These are phyloP conservation scores for Misgurnus mizolepis DNA, from an alignment of 2,113 vertebrate species.

Conservation along the genomic window DNA sequence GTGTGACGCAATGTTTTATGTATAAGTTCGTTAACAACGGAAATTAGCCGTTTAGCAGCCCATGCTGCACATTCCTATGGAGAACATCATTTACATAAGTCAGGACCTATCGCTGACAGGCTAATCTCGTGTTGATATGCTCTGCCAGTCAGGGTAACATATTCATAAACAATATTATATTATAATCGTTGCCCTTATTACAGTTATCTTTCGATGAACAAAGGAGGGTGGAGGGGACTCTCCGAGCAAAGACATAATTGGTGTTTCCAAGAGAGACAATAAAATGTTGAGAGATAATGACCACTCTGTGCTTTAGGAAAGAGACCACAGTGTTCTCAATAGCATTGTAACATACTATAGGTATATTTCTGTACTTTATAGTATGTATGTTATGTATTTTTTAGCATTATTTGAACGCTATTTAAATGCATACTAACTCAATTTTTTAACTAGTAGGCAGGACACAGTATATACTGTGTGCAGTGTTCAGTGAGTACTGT, in stretches of 20 bases:
- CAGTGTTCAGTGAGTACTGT: no score
- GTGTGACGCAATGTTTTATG: background rate
- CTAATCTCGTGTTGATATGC: constrained; percentile 21
- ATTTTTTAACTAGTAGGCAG: no score
- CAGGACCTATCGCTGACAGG: background rate
- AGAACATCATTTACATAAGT: constrained; percentile 6
- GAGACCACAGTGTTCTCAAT: background rate
- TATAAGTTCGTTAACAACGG: background rate
- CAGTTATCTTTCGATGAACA: constrained; percentile 9
- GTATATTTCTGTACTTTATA: no score
- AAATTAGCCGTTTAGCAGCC: constrained; percentile 13
- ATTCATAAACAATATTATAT: constrained; percentile 33
- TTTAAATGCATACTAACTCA: no score
- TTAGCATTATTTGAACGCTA: no score
- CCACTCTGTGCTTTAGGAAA: background rate
- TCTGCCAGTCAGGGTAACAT: constrained; percentile 25
- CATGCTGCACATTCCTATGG: background rate
- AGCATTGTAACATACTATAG: no score
- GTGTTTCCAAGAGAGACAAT: background rate
- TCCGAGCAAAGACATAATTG: constrained; percentile 18
- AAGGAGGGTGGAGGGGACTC: background rate
- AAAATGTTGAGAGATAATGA: constrained; percentile 12
- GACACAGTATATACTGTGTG: no score
- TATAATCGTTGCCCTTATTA: constrained; percentile 24
- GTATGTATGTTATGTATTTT: no score